Evolutionary conservation across 2,888 invertebrate species (phyloP), one percentile per base, ranked within the genome.

Genomic region (Stenodema calcarata): DNA sequence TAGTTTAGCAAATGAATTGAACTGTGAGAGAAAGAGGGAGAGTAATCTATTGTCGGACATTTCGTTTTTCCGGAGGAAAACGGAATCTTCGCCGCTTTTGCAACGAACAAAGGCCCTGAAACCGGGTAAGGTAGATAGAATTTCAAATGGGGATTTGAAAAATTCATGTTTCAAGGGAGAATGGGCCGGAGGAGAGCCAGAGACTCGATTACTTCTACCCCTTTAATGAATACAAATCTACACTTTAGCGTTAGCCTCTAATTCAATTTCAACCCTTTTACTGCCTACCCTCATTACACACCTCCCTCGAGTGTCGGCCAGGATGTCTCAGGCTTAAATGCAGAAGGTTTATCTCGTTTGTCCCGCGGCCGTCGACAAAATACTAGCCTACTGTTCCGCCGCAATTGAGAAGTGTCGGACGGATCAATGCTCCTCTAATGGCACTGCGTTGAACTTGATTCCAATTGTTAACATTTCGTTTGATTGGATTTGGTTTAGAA

Each of bases 91-190:
- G 18, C 70, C 23, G 70, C 30, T 30, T n/a, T n/a, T 14, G 35
- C 73, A 28, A 35, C 73, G 73, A 73, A 62, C 62, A 62, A 62
- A 62, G 62, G 23, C 23, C 62, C 18, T n/a, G 27, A 62, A 41
- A 18, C 35, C 16, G 41, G 18, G 35, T 35, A 35, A 73, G 73
- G 73, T 35, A 73, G 73, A 73, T 73, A 73, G 73, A 73, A 73
- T 73, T 73, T 73, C 73, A 73, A 73, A 73, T 73, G 73, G 73
- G 73, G 73, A 73, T 73, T 73, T 73, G 73, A 73, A 73, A 73
- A 73, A 73, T 73, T 73, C 73, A 73, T 73, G 73, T 73, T 73
- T 73, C 73, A 41, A 35, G 30, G 35, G 41, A 18, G 35, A 2
- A 14, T 73, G 35, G 73, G 35, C 14, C 73, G 62, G 62, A 62